Base-by-base conservation (phyloP, 2,888 invertebrate genomes). In the Agrochola litura region DNA sequence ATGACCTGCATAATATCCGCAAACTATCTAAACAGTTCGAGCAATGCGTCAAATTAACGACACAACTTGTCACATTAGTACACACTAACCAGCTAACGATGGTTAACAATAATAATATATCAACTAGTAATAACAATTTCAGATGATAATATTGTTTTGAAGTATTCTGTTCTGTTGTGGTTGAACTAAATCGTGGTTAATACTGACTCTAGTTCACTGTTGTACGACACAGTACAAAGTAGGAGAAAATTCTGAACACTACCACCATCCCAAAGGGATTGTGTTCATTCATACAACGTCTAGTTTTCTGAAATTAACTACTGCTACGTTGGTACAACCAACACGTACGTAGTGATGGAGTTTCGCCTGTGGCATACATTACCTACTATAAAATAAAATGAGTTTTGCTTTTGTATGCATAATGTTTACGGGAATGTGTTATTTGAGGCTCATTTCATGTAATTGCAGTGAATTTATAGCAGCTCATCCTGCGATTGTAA, bases 11-110 rank as follows among this genome's bases (percentile, higher is more conserved):
- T 16, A 46, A 30, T 54, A 54, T 43, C 25, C 25, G 46, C 2
- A 52, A 10, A 52, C 54, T 56, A 61, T 56, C 58, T 61, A 77
- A 64, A 49, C 64, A 64, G 46, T 37, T 12, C 16, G 60, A 82
- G 83, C 85, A 76, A 91, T 92, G 86, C 81, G 86, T 91, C 89
- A 92, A 84, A 89, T 86, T 91, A 91, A 90, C 87, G 82, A 84
- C 83, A 49, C 41, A 92, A 37, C 52, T 37, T 16, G 14, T 22
- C 8, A 67, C 49, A 52, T 52, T 67, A 30, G 14, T 67, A 68
- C 12, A 56, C 67, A 68, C n/a, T 54, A 56, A 10, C 10, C n/a
- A 37, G 16, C 9, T 68, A 37, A 54, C 37, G 14, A 46, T 66
- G 10, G 90, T 86, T 91, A 91, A 90, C 87, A 80, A 82, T 90